Base-by-base conservation (phyloP, 2,888 invertebrate species). In the Phragmatobia fuliginosa region DNA sequence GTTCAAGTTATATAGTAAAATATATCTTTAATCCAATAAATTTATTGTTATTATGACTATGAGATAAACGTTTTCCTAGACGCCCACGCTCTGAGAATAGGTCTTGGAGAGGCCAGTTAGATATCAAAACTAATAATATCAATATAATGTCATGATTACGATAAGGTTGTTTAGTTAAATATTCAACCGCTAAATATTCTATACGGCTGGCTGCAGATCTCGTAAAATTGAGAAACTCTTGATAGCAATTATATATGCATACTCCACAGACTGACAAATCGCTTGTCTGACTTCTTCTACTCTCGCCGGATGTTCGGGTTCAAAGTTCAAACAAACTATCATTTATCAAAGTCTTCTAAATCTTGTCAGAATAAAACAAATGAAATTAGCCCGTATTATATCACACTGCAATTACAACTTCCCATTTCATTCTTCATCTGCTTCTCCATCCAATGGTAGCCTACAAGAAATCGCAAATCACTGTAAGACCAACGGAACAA, bases 11-110 rank as follows among this genome's bases (percentile, higher is more conserved):
- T n/a, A n/a, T n/a, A n/a, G n/a, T n/a, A n/a, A n/a, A n/a, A n/a
- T 36, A n/a, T n/a, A n/a, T n/a, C 61, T 61, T 38, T 38, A 25
- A 16, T 28, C 38, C 38, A 28, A 28, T 10, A 16, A 62, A 62
- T 62, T 31, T 62, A 62, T 28, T 38, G 6, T 28, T 38, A 16
- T 62, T 41, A 62, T 41, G 41, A 14, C 31, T 32, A 32, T n/a
- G n/a, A 32, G n/a, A 38, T 62, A 62, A 33, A 63, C 45, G 45
- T 21, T 32, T 28, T 31, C 45, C 32, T 62, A 31, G 16, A 21
- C 63, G 25, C 63, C 63, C 25, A 63, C 63, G 7, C 32, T 32
- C 14, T 62, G 21, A 62, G 62, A 10, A 32, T n/a, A 49, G 31
- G 31, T 56, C 56, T 7, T 56, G 32, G 4, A n/a, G 21, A 31